phyloP scores from a whole-genome alignment of 2,113 vertebrate genomes.

The Neopipo cinnamomea region DNA sequence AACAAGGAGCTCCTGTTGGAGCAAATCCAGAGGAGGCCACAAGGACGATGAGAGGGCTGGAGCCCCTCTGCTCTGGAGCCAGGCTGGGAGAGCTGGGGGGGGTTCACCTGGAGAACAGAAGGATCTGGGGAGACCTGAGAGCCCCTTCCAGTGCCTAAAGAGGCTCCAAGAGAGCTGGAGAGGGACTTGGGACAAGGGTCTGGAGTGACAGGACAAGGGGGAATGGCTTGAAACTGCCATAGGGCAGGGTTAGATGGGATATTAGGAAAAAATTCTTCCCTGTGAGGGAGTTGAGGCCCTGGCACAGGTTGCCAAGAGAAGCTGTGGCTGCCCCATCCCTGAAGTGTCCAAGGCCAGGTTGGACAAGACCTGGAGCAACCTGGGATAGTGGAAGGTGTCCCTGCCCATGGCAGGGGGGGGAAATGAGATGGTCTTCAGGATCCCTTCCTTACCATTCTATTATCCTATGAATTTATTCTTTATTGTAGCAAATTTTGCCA shows the following conservation, averaged over 20 bases:
- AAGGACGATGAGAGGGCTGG: neutral
- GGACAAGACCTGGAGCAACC: neutral
- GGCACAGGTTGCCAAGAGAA: neutral
- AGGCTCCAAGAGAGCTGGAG: neutral
- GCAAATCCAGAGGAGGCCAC: too few relatives aligned
- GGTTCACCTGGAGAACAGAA: neutral
- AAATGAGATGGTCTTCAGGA: neutral
- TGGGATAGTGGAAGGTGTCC: neutral
- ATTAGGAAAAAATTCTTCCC: neutral
- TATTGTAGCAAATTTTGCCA: neutral
- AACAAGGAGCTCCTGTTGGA: too few relatives aligned
- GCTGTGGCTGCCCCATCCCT: neutral
- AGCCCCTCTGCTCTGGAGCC: neutral
- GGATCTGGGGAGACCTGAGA: neutral
- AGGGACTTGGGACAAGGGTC: neutral
- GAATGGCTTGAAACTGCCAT: neutral
- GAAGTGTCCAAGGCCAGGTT: neutral
- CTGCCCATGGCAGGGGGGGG: neutral
- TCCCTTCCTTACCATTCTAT: neutral
- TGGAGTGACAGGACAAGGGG: neutral
- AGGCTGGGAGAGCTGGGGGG: neutral
- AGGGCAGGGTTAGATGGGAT: neutral
- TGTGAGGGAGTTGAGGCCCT: neutral
- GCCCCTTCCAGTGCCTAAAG: neutral
- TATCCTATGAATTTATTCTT: neutral